These are phyloP conservation scores for Dryobotodes eremita DNA, from an alignment of 2,888 invertebrate species.

Conservation along the genomic window DNA sequence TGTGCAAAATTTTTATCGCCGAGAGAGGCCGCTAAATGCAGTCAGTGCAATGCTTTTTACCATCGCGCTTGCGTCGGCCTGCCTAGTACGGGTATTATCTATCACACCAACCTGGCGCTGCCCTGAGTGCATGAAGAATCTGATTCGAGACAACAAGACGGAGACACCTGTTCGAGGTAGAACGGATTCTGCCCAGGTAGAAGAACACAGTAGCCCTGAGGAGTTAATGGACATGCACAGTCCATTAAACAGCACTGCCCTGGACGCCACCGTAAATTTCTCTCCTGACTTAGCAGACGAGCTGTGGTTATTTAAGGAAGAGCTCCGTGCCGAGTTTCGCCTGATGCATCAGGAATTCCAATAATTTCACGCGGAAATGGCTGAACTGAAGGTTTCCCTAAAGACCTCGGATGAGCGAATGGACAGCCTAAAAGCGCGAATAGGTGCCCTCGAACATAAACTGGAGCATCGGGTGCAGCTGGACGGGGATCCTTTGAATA, in stretches of 20 bases:
- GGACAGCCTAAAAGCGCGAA: background rate
- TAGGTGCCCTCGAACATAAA: background rate
- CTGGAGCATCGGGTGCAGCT: background rate
- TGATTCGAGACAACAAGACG: background rate
- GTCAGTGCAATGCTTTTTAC: background rate
- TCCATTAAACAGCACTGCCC: too few relatives aligned
- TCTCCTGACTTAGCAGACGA: too few relatives aligned
- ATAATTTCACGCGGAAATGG: background rate
- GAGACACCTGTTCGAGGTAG: too few relatives aligned
- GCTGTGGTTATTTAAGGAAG: background rate
- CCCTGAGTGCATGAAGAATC: background rate
- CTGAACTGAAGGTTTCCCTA: background rate
- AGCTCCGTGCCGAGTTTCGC: background rate
- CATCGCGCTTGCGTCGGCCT: background rate
- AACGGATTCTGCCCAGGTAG: background rate
- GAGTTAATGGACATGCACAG: too few relatives aligned
- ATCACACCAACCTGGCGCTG: background rate
- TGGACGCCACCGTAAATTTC: too few relatives aligned
- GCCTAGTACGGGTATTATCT: background rate
- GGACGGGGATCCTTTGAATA: background rate
- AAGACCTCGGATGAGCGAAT: background rate
- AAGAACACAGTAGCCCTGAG: background rate
- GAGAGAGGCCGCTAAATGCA: constrained; percentile 15
- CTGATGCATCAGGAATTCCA: constrained; percentile 11
- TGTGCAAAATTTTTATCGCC: constrained; percentile 3